A percentile compares a stretch with the other conserved stretches of the same genome.
phyloP scores from a whole-genome alignment of 2,113 vertebrate species.

The Anthoscopus minutus region DNA sequence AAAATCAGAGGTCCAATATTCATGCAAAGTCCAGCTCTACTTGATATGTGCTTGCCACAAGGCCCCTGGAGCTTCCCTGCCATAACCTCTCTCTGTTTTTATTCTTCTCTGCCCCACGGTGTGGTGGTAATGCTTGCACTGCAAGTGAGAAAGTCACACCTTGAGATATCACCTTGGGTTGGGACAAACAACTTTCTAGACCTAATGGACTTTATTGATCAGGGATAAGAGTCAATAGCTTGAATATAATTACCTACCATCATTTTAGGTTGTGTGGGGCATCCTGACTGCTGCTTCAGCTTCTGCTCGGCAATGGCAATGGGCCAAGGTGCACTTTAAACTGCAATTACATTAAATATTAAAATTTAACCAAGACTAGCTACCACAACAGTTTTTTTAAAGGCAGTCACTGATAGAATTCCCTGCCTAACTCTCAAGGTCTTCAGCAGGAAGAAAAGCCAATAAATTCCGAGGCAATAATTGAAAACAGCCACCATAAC shows the following conservation, averaged over 20 bases:
- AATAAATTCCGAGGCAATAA: constrained; percentile 28
- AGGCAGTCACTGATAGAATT: neutral
- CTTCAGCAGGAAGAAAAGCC: neutral
- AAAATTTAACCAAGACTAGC: neutral
- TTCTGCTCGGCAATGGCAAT: neutral
- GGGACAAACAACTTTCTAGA: neutral
- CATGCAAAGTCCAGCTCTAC: neutral
- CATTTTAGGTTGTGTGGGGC: neutral
- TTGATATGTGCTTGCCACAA: neutral
- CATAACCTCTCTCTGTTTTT: neutral
- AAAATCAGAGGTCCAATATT: neutral
- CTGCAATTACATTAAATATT: neutral
- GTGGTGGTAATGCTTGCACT: neutral
- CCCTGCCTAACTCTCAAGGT: neutral
- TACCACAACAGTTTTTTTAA: neutral
- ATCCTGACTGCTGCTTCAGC: neutral
- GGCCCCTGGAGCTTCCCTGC: neutral
- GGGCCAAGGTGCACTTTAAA: neutral
- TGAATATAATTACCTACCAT: neutral
- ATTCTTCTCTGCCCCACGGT: neutral
- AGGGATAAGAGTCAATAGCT: neutral
- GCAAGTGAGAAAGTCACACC: neutral
- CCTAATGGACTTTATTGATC: neutral
- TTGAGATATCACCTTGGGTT: neutral
- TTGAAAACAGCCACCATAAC: constrained; percentile 19